Base-by-base conservation (phyloP, 23 tunicate genomes). In the Aplidium turbinatum region DNA sequence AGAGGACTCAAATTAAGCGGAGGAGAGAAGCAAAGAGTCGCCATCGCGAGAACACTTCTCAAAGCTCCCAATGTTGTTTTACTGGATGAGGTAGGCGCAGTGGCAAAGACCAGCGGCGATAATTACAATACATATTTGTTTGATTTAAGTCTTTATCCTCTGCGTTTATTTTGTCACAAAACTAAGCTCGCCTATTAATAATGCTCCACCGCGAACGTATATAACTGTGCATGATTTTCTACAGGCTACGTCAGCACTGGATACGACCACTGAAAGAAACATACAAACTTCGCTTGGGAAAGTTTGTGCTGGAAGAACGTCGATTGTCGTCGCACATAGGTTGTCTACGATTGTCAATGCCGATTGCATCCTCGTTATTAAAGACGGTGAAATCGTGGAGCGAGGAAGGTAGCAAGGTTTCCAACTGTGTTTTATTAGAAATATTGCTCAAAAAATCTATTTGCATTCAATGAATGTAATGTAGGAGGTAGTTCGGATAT, bases 21-120 rank as follows among this genome's bases (percentile, higher is more conserved):
- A 3, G 98, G 98, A 1, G 98, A 92, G 68, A 92, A 92, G 48
- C 98, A 92, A 65, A 63, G 98, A 20, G 87, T 92, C 31, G 98
- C 98, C 40, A 92, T 92, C 74, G 98, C 98, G 6, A 65, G 98
- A 36, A 85, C 92, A 4, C 28, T 92, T 28, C 66, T 92, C 29
- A 92, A 92, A 51, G 84, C 91, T 4, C 98, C 98, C 5, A 73
- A 81, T 42, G 66, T 92, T 29, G 87, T 92, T 11, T 38, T 92
- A 31, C 66, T 85, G 22, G 98, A 92, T 75, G 98, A 92, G 84
- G 96, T 89, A 24, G n/a, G 87, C 11, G 7, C 50, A n/a, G n/a
- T n/a, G n/a, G n/a, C n/a, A n/a, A n/a, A n/a, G n/a, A n/a, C n/a
- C n/a, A n/a, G n/a, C n/a, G n/a, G n/a, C n/a, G n/a, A n/a, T n/a